Conservation (phyloP, 1,140 invertebrate species). For the Papilio dardanus region DNA sequence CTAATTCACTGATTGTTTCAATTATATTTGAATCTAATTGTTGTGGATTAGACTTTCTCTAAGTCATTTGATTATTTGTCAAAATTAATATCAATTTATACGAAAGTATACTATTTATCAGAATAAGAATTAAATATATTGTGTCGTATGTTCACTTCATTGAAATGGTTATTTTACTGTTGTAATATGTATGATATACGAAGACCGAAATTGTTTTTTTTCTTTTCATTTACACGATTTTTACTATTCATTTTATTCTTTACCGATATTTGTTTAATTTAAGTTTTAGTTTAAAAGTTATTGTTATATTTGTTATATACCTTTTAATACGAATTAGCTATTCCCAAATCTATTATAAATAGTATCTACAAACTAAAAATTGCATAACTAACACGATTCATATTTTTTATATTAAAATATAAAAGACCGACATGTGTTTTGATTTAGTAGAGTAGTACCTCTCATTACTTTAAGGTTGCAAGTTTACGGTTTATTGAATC, state of each 20-base stretch:
- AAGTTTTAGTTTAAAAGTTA: slow-evolving; percentile 38
- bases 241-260: slow-evolving; percentile 35
- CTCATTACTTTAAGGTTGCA: slow-evolving; percentile 45
- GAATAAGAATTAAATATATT: slow-evolving; percentile 10
- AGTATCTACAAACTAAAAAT: slow-evolving; percentile 74
- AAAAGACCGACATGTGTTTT: slow-evolving; percentile 79
- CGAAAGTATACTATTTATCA: slow-evolving; percentile 19
- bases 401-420: slow-evolving; percentile 78
- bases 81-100: slow-evolving; percentile 24
- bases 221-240: slow-evolving; percentile 38
- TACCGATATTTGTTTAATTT: slow-evolving; percentile 24
- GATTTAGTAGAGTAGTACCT: slow-evolving; percentile 81
- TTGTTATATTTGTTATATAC: slow-evolving; percentile 49
- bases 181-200: slow-evolving; percentile 38
- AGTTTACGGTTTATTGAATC: slow-evolving; percentile 39
- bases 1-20: slow-evolving; percentile 66
- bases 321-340: slow-evolving; percentile 46
- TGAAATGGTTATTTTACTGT: slow-evolving; percentile 25
- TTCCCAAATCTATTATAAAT: slow-evolving; percentile 58
- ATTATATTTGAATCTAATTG: slow-evolving; percentile 61
- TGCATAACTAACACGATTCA: slow-evolving; percentile 70
- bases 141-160: slow-evolving; percentile 28
- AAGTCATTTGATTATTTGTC: slow-evolving; percentile 39
- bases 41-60: slow-evolving; percentile 50
- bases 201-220: slow-evolving; percentile 55